Conservation (phyloP, 2,797 vertebrate genomes). For the Harpagifer antarcticus region DNA sequence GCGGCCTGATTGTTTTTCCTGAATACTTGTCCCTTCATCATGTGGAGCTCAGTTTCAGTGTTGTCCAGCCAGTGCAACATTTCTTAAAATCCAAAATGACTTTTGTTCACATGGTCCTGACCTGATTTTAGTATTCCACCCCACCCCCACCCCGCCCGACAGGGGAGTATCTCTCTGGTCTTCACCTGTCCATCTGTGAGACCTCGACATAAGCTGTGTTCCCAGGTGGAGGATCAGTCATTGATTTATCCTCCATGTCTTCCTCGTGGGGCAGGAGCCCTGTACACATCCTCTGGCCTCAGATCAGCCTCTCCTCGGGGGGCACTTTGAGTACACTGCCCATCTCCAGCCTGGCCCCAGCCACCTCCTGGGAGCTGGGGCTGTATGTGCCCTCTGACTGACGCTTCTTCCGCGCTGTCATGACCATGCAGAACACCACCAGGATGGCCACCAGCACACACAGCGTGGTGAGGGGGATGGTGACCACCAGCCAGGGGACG, state of each 20-base stretch:
- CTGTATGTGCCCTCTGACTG: conserved; percentile 99
- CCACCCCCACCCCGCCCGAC: neutral
- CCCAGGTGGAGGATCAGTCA: conserved; percentile 29
- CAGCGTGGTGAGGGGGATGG: conserved; percentile 91
- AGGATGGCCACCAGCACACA: conserved; percentile 90
- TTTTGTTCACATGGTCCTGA: neutral
- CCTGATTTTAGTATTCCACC: conserved; percentile 13
- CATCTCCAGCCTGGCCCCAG: conserved; percentile 97
- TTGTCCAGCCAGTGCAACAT: conserved; percentile 6
- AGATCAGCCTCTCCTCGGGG: conserved; percentile 96
- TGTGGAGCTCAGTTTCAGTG: neutral
- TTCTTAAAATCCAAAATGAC: neutral
- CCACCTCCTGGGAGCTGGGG: conserved; percentile 97
- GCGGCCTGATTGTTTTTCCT: conserved; percentile 15
- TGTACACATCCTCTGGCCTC: conserved; percentile 56
- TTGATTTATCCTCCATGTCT: conserved; percentile 17
- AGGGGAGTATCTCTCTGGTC: conserved; percentile 17
- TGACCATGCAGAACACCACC: conserved; percentile 89
- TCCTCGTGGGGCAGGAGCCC: conserved; percentile 7
- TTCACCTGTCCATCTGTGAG: conserved; percentile 24
- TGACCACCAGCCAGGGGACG: conserved; percentile 91
- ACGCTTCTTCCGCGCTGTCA: conserved; percentile 95
- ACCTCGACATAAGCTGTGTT: conserved; percentile 48
- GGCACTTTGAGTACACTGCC: conserved; percentile 98
- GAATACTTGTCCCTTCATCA: neutral